Conservation (phyloP, 2,888 invertebrate species). For the Epistrophella euchroma region DNA sequence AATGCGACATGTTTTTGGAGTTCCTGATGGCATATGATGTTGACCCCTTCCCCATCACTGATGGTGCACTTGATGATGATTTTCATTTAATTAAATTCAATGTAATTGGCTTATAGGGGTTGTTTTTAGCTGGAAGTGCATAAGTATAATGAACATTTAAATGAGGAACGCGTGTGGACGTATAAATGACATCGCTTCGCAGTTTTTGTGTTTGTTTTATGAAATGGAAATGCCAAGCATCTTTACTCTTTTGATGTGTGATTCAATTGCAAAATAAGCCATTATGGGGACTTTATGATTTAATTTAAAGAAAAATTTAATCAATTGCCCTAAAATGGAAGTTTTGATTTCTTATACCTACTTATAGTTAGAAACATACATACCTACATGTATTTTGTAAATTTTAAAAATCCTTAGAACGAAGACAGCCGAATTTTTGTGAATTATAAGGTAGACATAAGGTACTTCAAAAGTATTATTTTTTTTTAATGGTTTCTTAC, state of each 20-base stretch:
- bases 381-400: no score
- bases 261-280: neutral
- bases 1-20: constrained; percentile 44
- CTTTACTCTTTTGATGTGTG: neutral
- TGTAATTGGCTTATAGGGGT: constrained; percentile 37
- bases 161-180: constrained; percentile 1
- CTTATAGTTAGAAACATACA: no score
- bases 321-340: no score
- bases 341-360: no score
- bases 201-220: constrained; percentile 45
- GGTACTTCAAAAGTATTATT: no score
- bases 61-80: constrained; percentile 6
- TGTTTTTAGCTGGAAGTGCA: neutral
- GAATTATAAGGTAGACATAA: no score
- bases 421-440: no score
- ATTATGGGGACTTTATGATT: neutral
- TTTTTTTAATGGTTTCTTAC: no score
- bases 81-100: constrained; percentile 57
- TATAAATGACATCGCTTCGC: constrained; percentile 13
- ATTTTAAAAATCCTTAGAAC: no score
- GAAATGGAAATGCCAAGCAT: constrained; percentile 34
- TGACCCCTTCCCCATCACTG: neutral
- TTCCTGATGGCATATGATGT: neutral
- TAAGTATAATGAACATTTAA: neutral
- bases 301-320: neutral